Percentiles rank a stretch among this genome's conserved stretches.
Conservation (phyloP, 2,797 vertebrate species). For the Phrynocephalus guinanensis region DNA sequence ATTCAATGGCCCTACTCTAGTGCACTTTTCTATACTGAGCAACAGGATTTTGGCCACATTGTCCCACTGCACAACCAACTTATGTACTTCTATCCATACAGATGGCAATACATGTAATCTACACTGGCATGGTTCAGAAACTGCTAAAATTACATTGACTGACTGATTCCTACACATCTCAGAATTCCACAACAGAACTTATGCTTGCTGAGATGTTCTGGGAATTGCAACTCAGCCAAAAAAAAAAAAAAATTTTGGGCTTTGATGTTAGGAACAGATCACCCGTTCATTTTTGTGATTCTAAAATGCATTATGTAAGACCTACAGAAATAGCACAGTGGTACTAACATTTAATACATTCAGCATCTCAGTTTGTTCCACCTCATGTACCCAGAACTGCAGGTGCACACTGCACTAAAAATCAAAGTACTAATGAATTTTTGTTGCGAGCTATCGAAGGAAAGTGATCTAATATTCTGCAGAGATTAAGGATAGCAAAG, state of each 20-base stretch:
- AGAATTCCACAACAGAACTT: no score
- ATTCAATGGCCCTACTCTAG: no score
- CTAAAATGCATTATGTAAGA: background rate
- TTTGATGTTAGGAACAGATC: background rate
- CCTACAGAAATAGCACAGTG: background rate
- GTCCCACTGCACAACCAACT: background rate
- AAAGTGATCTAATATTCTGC: conserved; percentile 48
- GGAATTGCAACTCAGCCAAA: no score
- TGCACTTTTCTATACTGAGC: no score
- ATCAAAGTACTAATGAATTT: conserved; percentile 27
- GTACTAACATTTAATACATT: conserved; percentile 7
- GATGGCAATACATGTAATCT: background rate
- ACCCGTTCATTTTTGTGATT: background rate
- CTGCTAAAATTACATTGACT: no score
- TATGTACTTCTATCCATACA: background rate
- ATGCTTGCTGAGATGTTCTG: no score
- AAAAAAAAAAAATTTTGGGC: no score
- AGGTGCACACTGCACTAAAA: background rate
- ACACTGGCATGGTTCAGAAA: background rate
- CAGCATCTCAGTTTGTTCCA: background rate
- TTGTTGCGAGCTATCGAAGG: conserved; percentile 42
- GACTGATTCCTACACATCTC: no score
- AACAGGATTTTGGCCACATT: no score
- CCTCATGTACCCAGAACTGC: no score
- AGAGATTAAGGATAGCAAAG: conserved; percentile 51